A percentile compares a stretch with the other conserved stretches of the same genome.
phyloP scores from a whole-genome alignment of 2,113 vertebrate species.

The Gymnorhina tibicen region DNA sequence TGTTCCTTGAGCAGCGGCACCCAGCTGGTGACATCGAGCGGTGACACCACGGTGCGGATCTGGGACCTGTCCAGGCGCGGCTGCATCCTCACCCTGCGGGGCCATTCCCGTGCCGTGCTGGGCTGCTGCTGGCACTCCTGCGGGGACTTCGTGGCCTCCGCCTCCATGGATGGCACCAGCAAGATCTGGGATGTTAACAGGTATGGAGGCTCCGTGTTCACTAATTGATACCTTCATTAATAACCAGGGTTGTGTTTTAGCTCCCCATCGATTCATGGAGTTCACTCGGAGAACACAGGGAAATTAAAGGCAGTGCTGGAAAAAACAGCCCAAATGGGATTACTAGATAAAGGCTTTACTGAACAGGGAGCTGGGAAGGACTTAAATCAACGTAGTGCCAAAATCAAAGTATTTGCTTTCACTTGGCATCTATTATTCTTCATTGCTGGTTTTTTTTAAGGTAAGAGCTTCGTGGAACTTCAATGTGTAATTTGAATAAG shows the following conservation, averaged over 20 bases:
- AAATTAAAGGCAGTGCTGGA: not conserved
- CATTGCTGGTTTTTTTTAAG: not conserved
- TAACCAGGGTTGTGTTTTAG: not conserved
- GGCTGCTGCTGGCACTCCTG: constrained; percentile 79
- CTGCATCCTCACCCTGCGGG: constrained; percentile 72
- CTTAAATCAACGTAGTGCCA: not conserved
- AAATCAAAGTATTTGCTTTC: not conserved
- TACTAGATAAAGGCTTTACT: not conserved
- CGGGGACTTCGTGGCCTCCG: constrained; percentile 82
- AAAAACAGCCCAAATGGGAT: not conserved
- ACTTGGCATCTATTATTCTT: not conserved
- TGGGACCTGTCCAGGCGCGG: constrained; percentile 71
- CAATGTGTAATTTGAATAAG: not conserved
- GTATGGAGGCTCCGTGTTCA: not conserved
- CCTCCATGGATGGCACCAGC: constrained; percentile 77
- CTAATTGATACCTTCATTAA: not conserved
- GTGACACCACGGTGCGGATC: constrained; percentile 70
- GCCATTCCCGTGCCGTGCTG: constrained; percentile 70
- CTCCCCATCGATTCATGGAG: not conserved
- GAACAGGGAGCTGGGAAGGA: not conserved
- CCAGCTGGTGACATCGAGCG: constrained; percentile 74
- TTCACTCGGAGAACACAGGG: not conserved
- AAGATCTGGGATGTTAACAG: constrained; percentile 80
- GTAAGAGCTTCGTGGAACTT: not conserved
- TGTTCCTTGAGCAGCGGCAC: constrained; percentile 41